Evolutionary conservation across 2,888 invertebrate species (phyloP), one percentile per base, ranked within the genome.

Genomic region (Lasioglossum pauxillum): DNA sequence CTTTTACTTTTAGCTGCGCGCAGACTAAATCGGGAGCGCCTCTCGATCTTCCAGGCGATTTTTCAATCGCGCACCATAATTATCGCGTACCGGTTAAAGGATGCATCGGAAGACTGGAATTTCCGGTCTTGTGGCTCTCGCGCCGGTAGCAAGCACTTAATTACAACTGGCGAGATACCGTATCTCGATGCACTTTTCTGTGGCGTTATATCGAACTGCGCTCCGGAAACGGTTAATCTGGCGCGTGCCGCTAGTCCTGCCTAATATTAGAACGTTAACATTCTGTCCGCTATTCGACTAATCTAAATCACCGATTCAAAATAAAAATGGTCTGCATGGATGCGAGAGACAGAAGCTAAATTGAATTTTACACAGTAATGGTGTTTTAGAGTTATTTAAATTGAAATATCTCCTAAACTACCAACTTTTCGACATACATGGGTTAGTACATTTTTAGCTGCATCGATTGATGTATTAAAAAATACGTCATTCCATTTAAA

Each of bases 121-220:
- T 82, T 84, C 82, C 82, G 82, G 82, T 82, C 75, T 75, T 60
- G 75, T 5, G n/a, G 49, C 60, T 80, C 71, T 80, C 8, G 57
- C 7, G 23, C 83, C 64, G 77, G 77, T 35, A 81, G 80, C n/a
- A 44, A 60, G 31, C 69, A 82, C 74, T 84, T 84, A 82, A 82
- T 84, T 84, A 78, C 77, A 14, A 69, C 77, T 31, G 77, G 27
- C 69, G 73, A 77, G 82, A 84, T 77, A 77, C 44, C 53, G 74
- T 82, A 84, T 78, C 84, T 75, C 69, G 57, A 41, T 75, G 77
- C 31, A 60, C 84, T 82, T 82, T 82, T 60, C 46, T 74, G 3
- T 27, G 75, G 38, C 64, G 31, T 64, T 64, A 2, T 53, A 12
- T 78, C 74, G 49, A 77, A 57, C 49, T 35, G 46, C 31, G 53